Base-by-base conservation (phyloP, 2,888 invertebrate species). In the Microdon myrmicae region DNA sequence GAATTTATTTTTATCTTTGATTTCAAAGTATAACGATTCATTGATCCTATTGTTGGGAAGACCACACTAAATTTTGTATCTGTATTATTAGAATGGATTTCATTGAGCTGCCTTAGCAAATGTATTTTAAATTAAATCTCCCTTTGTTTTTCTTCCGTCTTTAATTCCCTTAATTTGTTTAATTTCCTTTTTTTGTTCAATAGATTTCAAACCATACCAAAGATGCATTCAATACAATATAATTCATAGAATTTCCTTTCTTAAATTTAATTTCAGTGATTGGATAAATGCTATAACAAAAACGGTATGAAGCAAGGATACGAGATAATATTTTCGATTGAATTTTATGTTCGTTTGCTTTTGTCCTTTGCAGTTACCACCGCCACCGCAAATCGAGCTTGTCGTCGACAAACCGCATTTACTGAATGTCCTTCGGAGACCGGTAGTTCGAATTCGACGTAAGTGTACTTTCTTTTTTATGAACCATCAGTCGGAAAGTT, bases 241-340 rank as follows among this genome's bases (percentile, higher is more conserved):
- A n/a, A n/a, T n/a, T n/a, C n/a, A n/a, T n/a, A n/a, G n/a, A 10
- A 34, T 44, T 55, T 39, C 68, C 37, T 61, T 64, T 71, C 72
- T 68, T 72, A 72, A 77, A 12, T 35, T 37, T 48, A 28, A 64
- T 79, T 77, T 67, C 81, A 90, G 90, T 78, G 90, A 89, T 69
- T 90, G 90, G 90, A 87, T 90, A 84, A 84, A 87, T 48, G 90
- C 90, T 45, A 90, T 90, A 72, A 87, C 88, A 69, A 89, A 89
- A 81, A 90, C 90, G 78, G 89, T 89, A 81, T 86, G 88, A 83
- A 16, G 17, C 12, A 20, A 32, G 9, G 7, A 12, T 26, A 23
- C 4, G n/a, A 25, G 23, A 34, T 12, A 14, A 25, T 20, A 22
- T 49, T 38, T 43, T 5, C n/a, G 12, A 26, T 39, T 25, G 17